Evolutionary conservation across 2,797 vertebrate species (phyloP).

Genomic region (Sebastes vulpes): DNA sequence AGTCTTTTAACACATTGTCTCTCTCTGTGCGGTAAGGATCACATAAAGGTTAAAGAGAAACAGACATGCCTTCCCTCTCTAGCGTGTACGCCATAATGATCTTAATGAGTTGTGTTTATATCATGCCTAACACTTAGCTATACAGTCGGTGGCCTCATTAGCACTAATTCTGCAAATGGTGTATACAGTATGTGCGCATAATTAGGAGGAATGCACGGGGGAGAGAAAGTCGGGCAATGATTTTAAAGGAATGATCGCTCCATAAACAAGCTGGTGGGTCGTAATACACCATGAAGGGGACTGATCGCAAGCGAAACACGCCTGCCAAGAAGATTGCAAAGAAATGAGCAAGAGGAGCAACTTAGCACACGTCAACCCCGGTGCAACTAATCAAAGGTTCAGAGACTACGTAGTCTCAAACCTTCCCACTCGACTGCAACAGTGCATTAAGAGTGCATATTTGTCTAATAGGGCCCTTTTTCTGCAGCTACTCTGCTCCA

Average conservation of each 20-base stretch:
- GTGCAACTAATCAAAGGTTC: slow-evolving; percentile 59
- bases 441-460: slow-evolving; percentile 50
- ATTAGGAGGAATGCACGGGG: slow-evolving; percentile 52
- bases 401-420: slow-evolving; percentile 18
- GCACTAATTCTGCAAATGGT: slow-evolving; percentile 62
- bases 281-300: slow-evolving; percentile 36
- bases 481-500: slow-evolving; percentile 44
- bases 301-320: slow-evolving; percentile 35
- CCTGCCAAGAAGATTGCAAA: background rate
- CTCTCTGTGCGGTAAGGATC: background rate
- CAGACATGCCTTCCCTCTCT: slow-evolving; percentile 12
- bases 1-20: background rate
- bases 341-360: slow-evolving; percentile 11
- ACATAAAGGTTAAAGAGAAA: slow-evolving; percentile 16
- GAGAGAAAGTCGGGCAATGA: background rate
- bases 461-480: slow-evolving; percentile 52
- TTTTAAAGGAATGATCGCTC: slow-evolving; percentile 52
- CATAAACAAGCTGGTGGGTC: slow-evolving; percentile 48
- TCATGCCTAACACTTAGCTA: slow-evolving; percentile 59
- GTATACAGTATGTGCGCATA: slow-evolving; percentile 60
- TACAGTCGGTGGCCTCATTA: slow-evolving; percentile 77
- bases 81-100: slow-evolving; percentile 58
- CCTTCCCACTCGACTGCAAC: slow-evolving; percentile 41
- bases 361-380: background rate
- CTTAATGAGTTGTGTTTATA: slow-evolving; percentile 73